Conservation (phyloP, 2,113 vertebrate genomes). For the Phylloscopus trochilus region DNA sequence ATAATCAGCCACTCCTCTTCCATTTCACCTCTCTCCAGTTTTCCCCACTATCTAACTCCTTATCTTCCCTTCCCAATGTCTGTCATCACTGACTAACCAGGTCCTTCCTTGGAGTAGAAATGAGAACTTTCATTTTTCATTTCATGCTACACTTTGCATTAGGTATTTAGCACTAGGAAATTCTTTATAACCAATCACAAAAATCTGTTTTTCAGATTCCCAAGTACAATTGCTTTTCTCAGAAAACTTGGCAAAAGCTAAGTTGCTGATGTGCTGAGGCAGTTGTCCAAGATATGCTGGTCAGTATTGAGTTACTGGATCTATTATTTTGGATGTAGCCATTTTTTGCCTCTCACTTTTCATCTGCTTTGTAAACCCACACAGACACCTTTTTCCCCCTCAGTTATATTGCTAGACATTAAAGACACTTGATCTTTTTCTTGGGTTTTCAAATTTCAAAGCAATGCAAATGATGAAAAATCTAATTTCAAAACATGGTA, state of each 20-base stretch:
- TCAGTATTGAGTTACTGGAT: neutral
- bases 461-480: neutral
- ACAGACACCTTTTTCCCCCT: rapidly evolving
- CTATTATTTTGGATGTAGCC: neutral
- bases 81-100: neutral
- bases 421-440: neutral
- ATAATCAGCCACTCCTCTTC: neutral
- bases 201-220: neutral
- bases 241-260: neutral
- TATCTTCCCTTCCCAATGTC: neutral
- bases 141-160: neutral
- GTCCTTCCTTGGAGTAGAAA: neutral
- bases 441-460: neutral
- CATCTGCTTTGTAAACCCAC: neutral
- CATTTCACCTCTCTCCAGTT: neutral
- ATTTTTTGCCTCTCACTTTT: neutral
- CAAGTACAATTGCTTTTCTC: neutral
- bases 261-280: neutral
- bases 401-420: neutral
- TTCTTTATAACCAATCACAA: neutral
- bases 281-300: neutral
- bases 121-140: neutral
- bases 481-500: neutral
- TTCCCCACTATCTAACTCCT: neutral
- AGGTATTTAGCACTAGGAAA: neutral